Base-by-base conservation (phyloP, 2,797 vertebrate species). In the Amphiprion clarkii region DNA sequence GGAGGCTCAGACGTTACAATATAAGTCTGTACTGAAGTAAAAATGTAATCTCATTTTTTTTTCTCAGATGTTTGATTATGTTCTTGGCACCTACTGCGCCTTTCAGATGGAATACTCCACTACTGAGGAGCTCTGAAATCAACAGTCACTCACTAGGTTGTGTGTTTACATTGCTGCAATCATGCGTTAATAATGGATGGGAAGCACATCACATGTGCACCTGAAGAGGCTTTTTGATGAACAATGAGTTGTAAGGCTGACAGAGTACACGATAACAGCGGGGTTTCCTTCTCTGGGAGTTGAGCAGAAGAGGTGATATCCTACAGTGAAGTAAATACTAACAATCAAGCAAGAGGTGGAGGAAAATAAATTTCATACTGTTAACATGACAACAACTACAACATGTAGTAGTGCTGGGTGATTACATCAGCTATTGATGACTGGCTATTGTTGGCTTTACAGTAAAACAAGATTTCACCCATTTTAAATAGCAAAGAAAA, bases 151-250 rank as follows among this genome's bases (percentile, higher is more conserved):
- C n/a, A 5, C 23, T n/a, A 2, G 2, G 33, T 19, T 46, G 36
- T 46, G 21, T 61, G 31, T 27, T 39, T 12, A 54, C 40, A 64
- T 54, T 51, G 58, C 39, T 56, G 25, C 65, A 61, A 19, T 62
- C 54, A 57, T 63, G 42, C 33, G 79, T 78, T 74, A 57, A 79
- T 80, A 67, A 85, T 76, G 62, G 48, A 51, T 60, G 54, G 42
- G 42, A 68, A 67, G 73, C 62, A 40, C 31, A 42, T 27, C 53
- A 42, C 2, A n/a, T 44, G 16, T 44, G 14, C 52, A 46, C 27
- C 40, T 56, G 6, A 11, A 48, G 48, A 59, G 55, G 36, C 55
- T 29, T 59, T 0, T 31, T n/a, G 65, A 39, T 69, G 29, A 54
- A 46, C 40, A 49, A 5, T 52, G 40, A 67, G 53, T 36, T 49